Evolutionary conservation across 2,113 vertebrate genomes (phyloP).

Genomic region (Alethe castanea): DNA sequence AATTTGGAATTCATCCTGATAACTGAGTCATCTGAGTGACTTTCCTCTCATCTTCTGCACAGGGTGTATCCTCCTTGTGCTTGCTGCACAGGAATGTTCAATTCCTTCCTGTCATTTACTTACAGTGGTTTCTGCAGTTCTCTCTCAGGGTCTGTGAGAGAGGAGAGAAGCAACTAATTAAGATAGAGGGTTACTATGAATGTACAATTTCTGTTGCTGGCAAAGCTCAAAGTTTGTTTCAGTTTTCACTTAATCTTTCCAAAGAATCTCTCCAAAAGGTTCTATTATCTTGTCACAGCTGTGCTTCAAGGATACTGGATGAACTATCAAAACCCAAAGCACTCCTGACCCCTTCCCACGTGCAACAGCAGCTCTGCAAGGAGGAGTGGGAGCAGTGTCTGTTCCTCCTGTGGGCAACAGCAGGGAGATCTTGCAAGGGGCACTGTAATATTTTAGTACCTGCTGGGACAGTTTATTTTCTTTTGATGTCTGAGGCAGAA

Average conservation of each 20-base stretch:
- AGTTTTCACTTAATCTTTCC: neutral
- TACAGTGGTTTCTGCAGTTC: neutral
- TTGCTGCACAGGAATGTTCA: neutral
- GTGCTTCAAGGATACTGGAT: neutral
- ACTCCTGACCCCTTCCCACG: neutral
- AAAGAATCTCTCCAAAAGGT: neutral
- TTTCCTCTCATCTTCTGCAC: neutral
- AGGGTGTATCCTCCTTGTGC: neutral
- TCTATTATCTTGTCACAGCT: neutral
- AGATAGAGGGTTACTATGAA: neutral
- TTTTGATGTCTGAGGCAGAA: neutral
- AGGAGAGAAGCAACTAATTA: neutral
- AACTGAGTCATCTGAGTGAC: neutral
- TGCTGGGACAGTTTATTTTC: constrained; percentile 2
- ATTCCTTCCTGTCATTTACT: neutral
- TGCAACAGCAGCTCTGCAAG: neutral
- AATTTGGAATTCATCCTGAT: neutral
- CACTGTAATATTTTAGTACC: neutral
- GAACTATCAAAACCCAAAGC: neutral
- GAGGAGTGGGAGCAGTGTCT: neutral
- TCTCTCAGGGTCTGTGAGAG: neutral
- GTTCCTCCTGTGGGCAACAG: neutral
- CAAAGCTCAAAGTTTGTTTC: neutral
- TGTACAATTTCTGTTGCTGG: neutral
- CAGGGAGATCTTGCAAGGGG: neutral